Evolutionary conservation across 2,113 vertebrate species (phyloP), one percentile per base, ranked within the genome.

Genomic region (Labrus mixtus): DNA sequence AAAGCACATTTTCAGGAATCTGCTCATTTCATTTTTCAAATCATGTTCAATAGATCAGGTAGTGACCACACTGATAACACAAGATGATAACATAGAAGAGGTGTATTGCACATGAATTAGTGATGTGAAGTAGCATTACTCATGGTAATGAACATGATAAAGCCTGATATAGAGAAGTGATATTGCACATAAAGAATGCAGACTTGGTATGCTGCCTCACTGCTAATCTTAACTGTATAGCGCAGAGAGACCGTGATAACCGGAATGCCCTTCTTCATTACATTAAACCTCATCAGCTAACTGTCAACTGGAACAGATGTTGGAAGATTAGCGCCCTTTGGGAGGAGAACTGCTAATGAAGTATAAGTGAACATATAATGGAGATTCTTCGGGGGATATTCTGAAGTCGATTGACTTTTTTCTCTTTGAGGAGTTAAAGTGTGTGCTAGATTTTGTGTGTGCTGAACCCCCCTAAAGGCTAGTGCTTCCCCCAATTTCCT

Each of bases 401-500:
- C 6, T 11, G 62, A 33, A 33, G 29, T 33, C 29, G 29, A 33
- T 20, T 36, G 45, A 73, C 29, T 69, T 79, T 79, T 23, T 54
- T 67, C 62, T 62, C 70, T 76, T 59, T 74, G 51, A 79, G 56
- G 58, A 80, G 29, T 68, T 36, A 20, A 68, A 39, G 45, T 79
- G 62, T 60, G 20, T 77, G 45, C 58, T 17, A 19, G 36, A 12
- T 59, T 67, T 62, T 16, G 45, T 69, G 50, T 16, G 37, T 53
- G 59, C 29, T 73, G 57, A 59, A 61, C 36, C 25, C 79, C 68
- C 73, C 78, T 10, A 63, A 79, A 84, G 71, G 37, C 62, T 39
- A 58, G 76, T 84, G 78, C 73, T 78, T 71, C 76, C 60, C 78
- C 86, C 77, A 29, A 64, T 79, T 83, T 88, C 85, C 78, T 89